Conservation (phyloP, 1,140 invertebrate genomes). For the Heliconius hewitsoni region DNA sequence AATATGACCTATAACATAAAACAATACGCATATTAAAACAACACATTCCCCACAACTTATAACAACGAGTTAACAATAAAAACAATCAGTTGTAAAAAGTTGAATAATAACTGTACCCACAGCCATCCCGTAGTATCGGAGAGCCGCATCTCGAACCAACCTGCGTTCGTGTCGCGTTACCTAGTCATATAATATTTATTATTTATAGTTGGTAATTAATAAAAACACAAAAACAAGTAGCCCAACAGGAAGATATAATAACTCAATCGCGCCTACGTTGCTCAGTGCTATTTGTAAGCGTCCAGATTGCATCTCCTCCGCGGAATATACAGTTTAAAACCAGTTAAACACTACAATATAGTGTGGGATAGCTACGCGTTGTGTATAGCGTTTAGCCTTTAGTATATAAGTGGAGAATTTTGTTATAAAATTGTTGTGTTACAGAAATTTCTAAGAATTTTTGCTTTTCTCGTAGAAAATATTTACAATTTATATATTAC, state of each 20-base stretch:
- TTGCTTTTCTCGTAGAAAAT: background rate
- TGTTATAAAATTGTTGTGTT: background rate
- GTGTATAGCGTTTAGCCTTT: background rate
- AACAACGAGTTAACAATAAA: constrained; percentile 51
- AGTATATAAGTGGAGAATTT: background rate
- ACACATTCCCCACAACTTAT: constrained; percentile 19
- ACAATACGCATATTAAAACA: constrained; percentile 13
- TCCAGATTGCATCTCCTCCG: constrained; percentile 70
- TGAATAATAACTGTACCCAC: constrained; percentile 67
- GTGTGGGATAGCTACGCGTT: background rate
- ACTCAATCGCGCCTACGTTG: constrained; percentile 74
- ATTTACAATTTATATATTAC: background rate
- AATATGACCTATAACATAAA: constrained; percentile 17
- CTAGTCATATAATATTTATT: constrained; percentile 78
- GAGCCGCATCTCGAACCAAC: constrained; percentile 54
- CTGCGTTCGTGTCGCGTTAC: constrained; percentile 66
- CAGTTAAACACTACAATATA: constrained; percentile 16
- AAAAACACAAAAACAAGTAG: constrained; percentile 81
- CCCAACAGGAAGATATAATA: constrained; percentile 79
- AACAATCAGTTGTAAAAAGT: constrained; percentile 54
- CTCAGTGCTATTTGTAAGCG: constrained; percentile 71
- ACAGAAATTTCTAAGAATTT: background rate
- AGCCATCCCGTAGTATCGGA: constrained; percentile 57
- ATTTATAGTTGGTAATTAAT: constrained; percentile 79
- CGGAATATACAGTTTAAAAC: constrained; percentile 32